These are phyloP conservation scores for Octodonta nipae DNA, from an alignment of 2,888 invertebrate species.

Conservation along the genomic window DNA sequence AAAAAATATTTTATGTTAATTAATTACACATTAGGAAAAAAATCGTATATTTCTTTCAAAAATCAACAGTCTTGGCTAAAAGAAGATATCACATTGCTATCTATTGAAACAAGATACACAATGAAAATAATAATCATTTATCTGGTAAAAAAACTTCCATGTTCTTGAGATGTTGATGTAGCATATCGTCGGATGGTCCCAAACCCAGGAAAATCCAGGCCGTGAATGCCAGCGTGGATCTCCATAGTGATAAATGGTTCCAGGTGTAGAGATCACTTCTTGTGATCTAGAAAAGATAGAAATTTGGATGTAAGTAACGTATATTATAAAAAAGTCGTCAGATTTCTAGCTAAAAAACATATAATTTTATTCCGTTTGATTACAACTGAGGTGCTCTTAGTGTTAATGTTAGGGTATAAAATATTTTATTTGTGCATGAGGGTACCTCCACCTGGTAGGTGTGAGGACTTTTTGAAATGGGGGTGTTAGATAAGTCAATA, in stretches of 20 bases:
- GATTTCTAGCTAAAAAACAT: too few species aligned
- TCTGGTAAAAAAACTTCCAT: constrained; percentile 28
- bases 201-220: constrained; percentile 45
- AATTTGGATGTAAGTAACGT: background rate
- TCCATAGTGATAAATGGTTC: constrained; percentile 49
- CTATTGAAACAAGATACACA: constrained; percentile 1
- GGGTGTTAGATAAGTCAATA: too few species aligned
- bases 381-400: too few species aligned
- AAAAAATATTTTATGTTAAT: too few species aligned
- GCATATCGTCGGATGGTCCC: constrained; percentile 39
- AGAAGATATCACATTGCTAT: constrained; percentile 2
- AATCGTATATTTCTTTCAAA: too few species aligned
- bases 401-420: too few species aligned
- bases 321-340: constrained; percentile 1
- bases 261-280: constrained; percentile 43
- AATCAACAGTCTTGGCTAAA: too few species aligned
- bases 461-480: too few species aligned
- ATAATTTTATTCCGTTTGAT: too few species aligned
- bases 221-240: constrained; percentile 44
- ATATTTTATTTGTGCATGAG: too few species aligned
- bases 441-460: too few species aligned
- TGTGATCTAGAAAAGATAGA: constrained; percentile 29
- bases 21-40: too few species aligned
- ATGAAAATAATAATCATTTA: constrained; percentile 16
- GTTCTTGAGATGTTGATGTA: constrained; percentile 38